Base-by-base conservation (phyloP, 2,797 vertebrate species). In the Manis crassicaudata region DNA sequence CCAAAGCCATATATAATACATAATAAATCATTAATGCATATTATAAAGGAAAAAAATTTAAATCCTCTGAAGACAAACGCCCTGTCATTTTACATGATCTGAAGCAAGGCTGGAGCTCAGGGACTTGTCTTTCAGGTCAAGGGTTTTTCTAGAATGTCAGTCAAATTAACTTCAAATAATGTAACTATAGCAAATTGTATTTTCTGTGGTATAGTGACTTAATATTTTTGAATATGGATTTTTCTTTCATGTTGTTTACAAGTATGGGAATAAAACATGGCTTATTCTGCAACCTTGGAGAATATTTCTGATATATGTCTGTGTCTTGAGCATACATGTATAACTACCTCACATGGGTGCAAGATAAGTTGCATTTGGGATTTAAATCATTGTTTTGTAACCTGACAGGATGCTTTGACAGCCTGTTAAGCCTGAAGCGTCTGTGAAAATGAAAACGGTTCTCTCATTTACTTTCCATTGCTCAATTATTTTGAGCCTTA, bases 401-500 rank as follows among this genome's bases (percentile, higher is more conserved):
- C 81, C 95, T 96, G 96, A 97, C 9, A n/a, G 90, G 90, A 79
- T 95, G 92, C 83, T 97, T 96, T 97, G 90, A 97, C 96, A 97
- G 93, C 93, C 75, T 40, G 77, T 88, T 96, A 97, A 88, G 79
- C 92, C 92, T 60, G 95, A 91, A 97, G 96, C 96, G 96, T 81
- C 96, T 67, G 10, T 97, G 96, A 95, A 94, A 93, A 79, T 97
- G 96, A 95, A 94, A 93, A 79, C 50, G 68, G 18, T 96, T 96
- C 95, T 90, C 83, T 96, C 96, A 97, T 84, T 98, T 97, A 97
- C 97, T 94, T 95, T 97, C 77, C 96, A 76, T 92, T 97, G 93
- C 95, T 98, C 0, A 0, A 83, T 98, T 98, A 98, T 97, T 98
- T 97, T 98, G 97, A 98, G 97, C 83, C 67, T 98, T 82, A 88